These are phyloP conservation scores for Setipinna tenuifilis DNA, from an alignment of 2,797 vertebrate genomes.

Conservation along the genomic window DNA sequence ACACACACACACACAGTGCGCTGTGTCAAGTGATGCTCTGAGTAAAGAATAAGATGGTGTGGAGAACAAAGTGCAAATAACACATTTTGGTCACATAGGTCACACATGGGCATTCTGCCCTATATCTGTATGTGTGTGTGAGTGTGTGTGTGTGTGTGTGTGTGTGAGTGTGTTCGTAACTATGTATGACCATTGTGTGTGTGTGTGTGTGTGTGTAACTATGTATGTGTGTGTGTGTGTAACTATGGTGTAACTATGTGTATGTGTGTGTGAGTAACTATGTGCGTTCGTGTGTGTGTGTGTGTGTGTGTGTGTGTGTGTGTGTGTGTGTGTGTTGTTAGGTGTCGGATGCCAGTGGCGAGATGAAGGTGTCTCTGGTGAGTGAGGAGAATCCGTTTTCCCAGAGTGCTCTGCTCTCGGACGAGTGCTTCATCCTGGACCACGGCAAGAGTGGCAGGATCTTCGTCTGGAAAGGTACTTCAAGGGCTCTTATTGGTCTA, in stretches of 20 bases:
- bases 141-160: too few relatives aligned
- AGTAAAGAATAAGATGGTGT: neutral
- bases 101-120: too few relatives aligned
- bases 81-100: too few relatives aligned
- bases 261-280: neutral
- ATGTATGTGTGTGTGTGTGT: too few relatives aligned
- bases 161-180: too few relatives aligned
- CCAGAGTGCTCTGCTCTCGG: constrained; percentile 80
- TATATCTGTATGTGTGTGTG: too few relatives aligned
- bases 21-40: too few relatives aligned
- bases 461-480: constrained; percentile 91
- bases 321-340: constrained; percentile 50
- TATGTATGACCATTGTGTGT: neutral
- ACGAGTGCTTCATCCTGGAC: constrained; percentile 92
- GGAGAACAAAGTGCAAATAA: too few relatives aligned
- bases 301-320: neutral
- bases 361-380: constrained; percentile 81
- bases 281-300: neutral
- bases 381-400: constrained; percentile 88
- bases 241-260: too few relatives aligned
- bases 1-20: too few relatives aligned
- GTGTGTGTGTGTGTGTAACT: neutral
- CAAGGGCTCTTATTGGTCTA: neutral
- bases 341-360: constrained; percentile 89
- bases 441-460: constrained; percentile 83